Percentiles rank a stretch among this genome's conserved stretches.
These are phyloP conservation scores for Carlito syrichta DNA, from an alignment of 2,113 vertebrate species.

Conservation along the genomic window DNA sequence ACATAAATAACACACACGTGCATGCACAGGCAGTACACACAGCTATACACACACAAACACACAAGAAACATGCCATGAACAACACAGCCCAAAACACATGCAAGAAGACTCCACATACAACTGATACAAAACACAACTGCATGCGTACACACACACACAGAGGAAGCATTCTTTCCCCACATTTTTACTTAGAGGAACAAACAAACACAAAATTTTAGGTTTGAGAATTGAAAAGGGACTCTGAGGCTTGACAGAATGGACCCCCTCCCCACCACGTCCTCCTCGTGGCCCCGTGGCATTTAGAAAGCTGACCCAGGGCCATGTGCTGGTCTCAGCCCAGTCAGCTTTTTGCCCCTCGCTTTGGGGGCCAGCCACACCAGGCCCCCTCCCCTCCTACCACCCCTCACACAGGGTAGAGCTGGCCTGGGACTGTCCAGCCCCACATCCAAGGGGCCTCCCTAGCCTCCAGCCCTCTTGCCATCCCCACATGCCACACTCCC, in stretches of 20 bases:
- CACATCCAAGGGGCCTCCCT: no score
- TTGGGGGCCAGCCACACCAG: no score
- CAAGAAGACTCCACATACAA: not conserved
- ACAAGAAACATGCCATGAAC: not conserved
- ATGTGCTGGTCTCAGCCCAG: not conserved
- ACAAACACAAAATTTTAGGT: not conserved
- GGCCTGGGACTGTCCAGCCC: not conserved
- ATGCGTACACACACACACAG: not conserved
- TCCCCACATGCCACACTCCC: not conserved
- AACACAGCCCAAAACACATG: not conserved
- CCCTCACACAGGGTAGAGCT: no score
- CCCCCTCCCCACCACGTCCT: rapidly evolving
- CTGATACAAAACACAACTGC: not conserved
- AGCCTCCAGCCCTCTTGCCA: no score
- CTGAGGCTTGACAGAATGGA: not conserved
- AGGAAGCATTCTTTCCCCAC: not conserved
- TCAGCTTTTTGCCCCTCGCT: not conserved
- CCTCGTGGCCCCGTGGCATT: not conserved
- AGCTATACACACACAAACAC: no score
- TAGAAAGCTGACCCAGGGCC: no score
- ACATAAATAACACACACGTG: no score
- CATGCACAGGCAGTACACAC: not conserved
- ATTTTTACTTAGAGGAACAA: not conserved
- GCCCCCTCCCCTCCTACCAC: rapidly evolving
- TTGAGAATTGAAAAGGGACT: not conserved